Percentiles rank a stretch among this genome's conserved stretches.
Evolutionary conservation across 2,113 vertebrate genomes (phyloP).

Genomic region (Fukomys damarensis): DNA sequence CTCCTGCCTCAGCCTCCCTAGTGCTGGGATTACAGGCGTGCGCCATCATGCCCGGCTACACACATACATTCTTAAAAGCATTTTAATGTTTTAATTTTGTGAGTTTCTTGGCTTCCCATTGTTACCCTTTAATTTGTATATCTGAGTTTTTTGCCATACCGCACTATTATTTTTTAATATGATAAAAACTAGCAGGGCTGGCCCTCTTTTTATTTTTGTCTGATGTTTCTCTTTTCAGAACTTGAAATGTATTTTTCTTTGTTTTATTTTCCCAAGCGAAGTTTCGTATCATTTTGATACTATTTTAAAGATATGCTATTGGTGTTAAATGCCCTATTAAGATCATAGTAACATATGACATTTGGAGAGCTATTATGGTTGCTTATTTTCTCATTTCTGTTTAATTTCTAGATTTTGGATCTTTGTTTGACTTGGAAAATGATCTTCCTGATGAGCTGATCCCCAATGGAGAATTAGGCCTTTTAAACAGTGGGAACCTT

Average conservation of each 20-base stretch:
- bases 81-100: slow-evolving; percentile 47
- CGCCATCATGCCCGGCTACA: no score
- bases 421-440: slow-evolving; percentile 97
- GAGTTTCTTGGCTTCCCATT: not conserved
- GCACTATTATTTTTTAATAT: slow-evolving; percentile 17
- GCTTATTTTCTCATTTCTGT: slow-evolving; percentile 82
- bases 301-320: not conserved
- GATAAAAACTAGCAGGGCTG: not conserved
- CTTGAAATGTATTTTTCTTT: slow-evolving; percentile 41
- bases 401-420: slow-evolving; percentile 94
- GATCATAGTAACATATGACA: not conserved
- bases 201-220: not conserved
- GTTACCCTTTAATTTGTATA: slow-evolving; percentile 2
- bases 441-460: slow-evolving; percentile 99
- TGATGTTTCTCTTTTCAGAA: slow-evolving; percentile 37
- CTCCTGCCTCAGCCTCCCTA: no score
- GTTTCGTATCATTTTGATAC: slow-evolving; percentile 2
- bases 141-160: not conserved
- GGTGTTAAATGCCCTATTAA: not conserved
- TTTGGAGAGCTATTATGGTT: slow-evolving; percentile 38
- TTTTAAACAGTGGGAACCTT: slow-evolving; percentile 92
- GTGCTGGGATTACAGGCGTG: not conserved
- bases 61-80: not conserved
- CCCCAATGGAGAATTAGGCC: slow-evolving; percentile 94
- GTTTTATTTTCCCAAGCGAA: slow-evolving; percentile 40